Conservation (phyloP, 2,797 vertebrate genomes). For the Tenualosa thibaudeaui region DNA sequence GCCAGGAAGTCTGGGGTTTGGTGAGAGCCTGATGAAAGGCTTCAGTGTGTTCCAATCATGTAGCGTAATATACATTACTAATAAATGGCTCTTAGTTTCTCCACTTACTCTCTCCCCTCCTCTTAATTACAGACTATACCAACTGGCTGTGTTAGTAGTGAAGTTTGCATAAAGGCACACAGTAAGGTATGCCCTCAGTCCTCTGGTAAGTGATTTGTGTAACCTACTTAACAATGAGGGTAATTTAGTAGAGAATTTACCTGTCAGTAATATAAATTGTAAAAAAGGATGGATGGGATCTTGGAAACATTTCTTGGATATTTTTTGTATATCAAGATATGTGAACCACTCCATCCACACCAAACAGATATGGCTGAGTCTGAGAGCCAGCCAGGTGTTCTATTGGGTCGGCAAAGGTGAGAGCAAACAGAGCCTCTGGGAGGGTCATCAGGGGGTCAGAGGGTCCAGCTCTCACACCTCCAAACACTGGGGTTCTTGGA, state of each 20-base stretch:
- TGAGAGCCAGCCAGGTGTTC: not conserved
- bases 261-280: not conserved
- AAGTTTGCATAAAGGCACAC: not conserved
- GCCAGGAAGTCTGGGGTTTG: conserved; percentile 37
- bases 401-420: not conserved
- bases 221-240: not conserved
- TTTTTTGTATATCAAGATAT: not conserved
- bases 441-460: not conserved
- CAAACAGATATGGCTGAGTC: not conserved
- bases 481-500: not conserved
- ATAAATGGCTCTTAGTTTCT: conserved; percentile 26
- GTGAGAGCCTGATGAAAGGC: conserved; percentile 39
- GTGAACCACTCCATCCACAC: not conserved
- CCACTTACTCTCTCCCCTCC: not conserved
- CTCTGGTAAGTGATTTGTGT: not conserved
- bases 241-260: not conserved
- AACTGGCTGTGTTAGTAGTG: not conserved
- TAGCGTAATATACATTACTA: conserved; percentile 43
- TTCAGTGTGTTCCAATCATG: conserved; percentile 44
- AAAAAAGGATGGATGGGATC: not conserved
- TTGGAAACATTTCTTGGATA: not conserved
- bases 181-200: not conserved
- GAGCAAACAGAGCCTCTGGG: not conserved
- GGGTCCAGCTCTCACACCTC: not conserved
- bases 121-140: not conserved